Evolutionary conservation across 2,113 vertebrate genomes (phyloP).

Genomic region (Elachura formosa): DNA sequence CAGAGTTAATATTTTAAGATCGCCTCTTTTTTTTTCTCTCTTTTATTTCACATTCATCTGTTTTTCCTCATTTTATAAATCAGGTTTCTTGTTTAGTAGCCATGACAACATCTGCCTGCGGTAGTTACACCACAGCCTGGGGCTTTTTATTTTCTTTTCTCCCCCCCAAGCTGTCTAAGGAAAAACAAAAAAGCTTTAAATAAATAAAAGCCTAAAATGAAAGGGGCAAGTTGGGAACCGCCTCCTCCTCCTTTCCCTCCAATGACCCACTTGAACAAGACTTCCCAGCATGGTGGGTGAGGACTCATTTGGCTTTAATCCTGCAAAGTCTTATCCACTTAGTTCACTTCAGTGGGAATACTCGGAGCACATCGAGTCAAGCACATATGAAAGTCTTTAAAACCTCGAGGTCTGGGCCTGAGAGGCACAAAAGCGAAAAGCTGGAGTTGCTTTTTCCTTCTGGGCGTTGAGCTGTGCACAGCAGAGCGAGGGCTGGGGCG

Average conservation of each 20-base stretch:
- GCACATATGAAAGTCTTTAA: slow-evolving; percentile 55
- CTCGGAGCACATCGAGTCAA: background rate
- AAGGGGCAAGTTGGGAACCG: background rate
- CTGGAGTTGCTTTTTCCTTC: background rate
- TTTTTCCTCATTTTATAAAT: slow-evolving; percentile 53
- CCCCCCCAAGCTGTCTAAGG: background rate
- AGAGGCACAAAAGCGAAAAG: background rate
- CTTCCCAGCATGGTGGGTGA: slow-evolving; percentile 60
- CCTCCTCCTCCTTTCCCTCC: slow-evolving; percentile 33
- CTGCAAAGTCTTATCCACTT: slow-evolving; percentile 58
- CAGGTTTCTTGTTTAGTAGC: slow-evolving; percentile 59
- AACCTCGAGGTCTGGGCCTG: background rate
- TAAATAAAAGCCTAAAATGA: slow-evolving; percentile 37
- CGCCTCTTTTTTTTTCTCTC: background rate
- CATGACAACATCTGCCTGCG: slow-evolving; percentile 47
- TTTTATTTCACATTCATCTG: slow-evolving; percentile 34
- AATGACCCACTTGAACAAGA: slow-evolving; percentile 32
- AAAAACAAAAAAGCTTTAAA: background rate
- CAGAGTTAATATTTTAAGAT: slow-evolving; percentile 52
- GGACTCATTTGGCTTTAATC: slow-evolving; percentile 46
- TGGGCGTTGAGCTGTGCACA: background rate
- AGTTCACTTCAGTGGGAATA: slow-evolving; percentile 35
- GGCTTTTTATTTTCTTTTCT: background rate
- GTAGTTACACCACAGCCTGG: slow-evolving; percentile 48
- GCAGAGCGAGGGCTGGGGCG: background rate